Percentiles rank a stretch among this genome's conserved stretches.
Evolutionary conservation across 2,113 vertebrate genomes (phyloP).

Genomic region (Cercopithecus mona): DNA sequence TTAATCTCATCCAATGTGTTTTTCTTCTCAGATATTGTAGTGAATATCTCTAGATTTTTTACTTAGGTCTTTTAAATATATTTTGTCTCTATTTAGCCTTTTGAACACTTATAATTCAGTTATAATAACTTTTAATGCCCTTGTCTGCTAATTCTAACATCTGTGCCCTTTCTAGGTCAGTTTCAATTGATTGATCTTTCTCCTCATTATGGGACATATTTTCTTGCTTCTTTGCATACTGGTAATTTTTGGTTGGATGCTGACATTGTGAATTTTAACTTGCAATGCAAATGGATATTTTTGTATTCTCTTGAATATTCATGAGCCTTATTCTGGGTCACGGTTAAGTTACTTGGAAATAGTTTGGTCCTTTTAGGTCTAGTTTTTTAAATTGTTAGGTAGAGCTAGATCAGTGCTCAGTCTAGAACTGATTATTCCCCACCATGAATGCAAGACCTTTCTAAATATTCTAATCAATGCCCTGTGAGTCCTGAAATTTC

Average conservation of each 20-base stretch:
- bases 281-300: neutral
- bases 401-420: neutral
- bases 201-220: neutral
- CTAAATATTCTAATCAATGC: neutral
- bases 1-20: neutral
- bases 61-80: neutral
- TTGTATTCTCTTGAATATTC: neutral
- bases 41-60: neutral
- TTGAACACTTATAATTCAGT: neutral
- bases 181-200: neutral
- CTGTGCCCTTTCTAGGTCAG: neutral
- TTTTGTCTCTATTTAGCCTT: neutral
- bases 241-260: neutral
- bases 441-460: neutral
- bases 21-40: neutral
- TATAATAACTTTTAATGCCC: neutral
- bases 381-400: neutral
- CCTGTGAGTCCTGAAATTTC: neutral
- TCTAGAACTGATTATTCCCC: neutral
- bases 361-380: neutral
- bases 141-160: neutral
- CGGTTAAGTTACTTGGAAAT: neutral
- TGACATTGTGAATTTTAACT: neutral
- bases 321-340: neutral
- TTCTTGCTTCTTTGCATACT: neutral